Conservation (phyloP, 1,140 invertebrate genomes). For the Mya arenaria region DNA sequence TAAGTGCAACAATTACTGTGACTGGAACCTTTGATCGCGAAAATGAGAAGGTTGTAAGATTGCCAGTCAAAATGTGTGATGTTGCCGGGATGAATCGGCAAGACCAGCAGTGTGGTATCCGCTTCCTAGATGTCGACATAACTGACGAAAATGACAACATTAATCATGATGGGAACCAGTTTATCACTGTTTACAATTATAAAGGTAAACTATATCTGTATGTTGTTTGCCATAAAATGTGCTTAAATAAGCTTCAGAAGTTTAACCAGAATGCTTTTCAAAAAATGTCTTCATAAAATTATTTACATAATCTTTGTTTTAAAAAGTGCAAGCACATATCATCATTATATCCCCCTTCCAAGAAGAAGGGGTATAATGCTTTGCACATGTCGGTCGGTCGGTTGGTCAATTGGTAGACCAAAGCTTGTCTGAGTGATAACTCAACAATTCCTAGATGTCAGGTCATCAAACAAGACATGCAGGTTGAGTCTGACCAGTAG, state of each 20-base stretch:
- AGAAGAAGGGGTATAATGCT: no score
- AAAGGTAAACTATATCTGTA: constrained; percentile 84
- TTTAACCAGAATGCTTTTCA: neutral
- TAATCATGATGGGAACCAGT: constrained; percentile 97
- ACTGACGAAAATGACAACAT: constrained; percentile 98
- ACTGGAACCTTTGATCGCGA: constrained; percentile 26
- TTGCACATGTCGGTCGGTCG: no score
- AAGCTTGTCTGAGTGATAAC: no score
- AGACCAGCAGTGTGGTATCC: constrained; percentile 41
- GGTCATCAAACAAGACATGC: no score
- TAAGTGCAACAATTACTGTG: neutral
- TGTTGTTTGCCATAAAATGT: neutral
- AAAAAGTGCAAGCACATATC: neutral
- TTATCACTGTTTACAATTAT: constrained; percentile 98
- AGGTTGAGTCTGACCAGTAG: no score
- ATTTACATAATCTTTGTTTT: neutral
- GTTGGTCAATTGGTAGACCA: no score
- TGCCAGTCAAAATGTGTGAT: constrained; percentile 51
- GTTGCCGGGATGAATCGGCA: neutral
- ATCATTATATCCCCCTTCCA: neutral
- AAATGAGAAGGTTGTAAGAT: neutral
- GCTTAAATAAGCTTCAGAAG: neutral
- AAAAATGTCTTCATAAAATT: neutral
- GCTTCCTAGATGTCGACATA: constrained; percentile 87
- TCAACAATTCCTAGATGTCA: no score